Evolutionary conservation across 2,113 vertebrate species (phyloP).

Genomic region (Cepphus grylle): DNA sequence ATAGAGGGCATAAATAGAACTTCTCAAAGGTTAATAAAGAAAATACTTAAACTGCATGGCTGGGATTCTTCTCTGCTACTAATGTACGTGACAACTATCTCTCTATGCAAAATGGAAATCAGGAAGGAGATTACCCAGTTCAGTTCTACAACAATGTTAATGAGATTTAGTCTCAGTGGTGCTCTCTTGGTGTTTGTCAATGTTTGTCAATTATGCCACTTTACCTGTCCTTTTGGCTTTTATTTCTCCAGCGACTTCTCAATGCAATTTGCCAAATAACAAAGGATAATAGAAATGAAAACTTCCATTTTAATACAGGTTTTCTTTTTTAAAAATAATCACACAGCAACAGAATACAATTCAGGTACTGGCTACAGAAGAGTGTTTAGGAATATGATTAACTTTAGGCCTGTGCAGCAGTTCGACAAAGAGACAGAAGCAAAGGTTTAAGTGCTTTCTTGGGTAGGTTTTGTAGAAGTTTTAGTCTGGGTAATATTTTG

Average conservation of each 20-base stretch:
- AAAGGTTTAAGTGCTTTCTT: neutral
- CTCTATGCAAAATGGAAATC: neutral
- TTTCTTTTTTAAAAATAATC: neutral
- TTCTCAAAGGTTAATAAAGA: slow-evolving; percentile 6
- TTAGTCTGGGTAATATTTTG: neutral
- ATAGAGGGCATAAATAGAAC: neutral
- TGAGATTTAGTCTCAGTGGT: neutral
- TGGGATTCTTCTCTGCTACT: neutral
- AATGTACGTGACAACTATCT: neutral
- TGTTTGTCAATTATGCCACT: neutral
- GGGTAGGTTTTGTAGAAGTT: neutral
- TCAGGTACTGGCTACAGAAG: neutral
- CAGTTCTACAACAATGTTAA: neutral
- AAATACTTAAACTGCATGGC: neutral
- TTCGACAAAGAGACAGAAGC: neutral
- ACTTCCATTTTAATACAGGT: neutral
- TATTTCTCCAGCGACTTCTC: slow-evolving; percentile 10
- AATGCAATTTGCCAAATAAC: neutral
- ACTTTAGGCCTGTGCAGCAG: neutral
- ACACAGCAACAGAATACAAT: neutral
- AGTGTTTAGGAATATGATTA: neutral
- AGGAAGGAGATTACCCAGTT: neutral
- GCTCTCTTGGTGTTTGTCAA: neutral
- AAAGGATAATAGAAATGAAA: neutral
- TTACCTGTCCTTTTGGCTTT: slow-evolving; percentile 48